Percentiles rank a stretch among this genome's conserved stretches.
phyloP scores from a whole-genome alignment of 2,113 vertebrate genomes.

The Elachura formosa region DNA sequence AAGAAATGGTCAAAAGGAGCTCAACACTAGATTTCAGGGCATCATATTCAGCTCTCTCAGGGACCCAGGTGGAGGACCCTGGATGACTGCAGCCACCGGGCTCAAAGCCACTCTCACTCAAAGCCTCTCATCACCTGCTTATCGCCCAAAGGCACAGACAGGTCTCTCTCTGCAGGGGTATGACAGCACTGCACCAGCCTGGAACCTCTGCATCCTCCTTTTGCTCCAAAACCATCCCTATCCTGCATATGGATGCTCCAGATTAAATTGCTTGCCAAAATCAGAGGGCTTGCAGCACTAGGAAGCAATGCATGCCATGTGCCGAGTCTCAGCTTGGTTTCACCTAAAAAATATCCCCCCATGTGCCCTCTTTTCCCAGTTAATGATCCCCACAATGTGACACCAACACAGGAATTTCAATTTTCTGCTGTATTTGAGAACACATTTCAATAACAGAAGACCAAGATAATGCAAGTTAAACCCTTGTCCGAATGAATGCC shows the following conservation, averaged over 20 bases:
- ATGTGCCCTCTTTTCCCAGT: neutral
- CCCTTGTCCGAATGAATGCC: neutral
- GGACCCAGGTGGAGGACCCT: neutral
- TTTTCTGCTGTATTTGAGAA: neutral
- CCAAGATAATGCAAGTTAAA: neutral
- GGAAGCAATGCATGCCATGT: neutral
- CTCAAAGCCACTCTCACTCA: neutral
- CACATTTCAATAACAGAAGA: neutral
- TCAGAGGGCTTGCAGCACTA: neutral
- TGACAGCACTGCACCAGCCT: neutral
- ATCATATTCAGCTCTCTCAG: neutral
- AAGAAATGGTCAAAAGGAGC: neutral
- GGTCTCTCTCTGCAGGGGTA: neutral
- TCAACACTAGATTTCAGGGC: neutral
- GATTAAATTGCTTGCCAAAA: neutral
- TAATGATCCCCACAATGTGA: neutral
- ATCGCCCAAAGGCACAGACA: neutral
- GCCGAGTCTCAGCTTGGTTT: neutral
- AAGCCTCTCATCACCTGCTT: neutral
- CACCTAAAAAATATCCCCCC: neutral
- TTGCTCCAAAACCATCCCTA: neutral
- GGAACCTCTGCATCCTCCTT: neutral
- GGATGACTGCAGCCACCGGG: neutral
- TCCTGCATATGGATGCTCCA: neutral
- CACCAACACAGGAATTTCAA: neutral